A percentile compares a stretch with the other conserved stretches of the same genome.
Conservation (phyloP, 2,888 invertebrate genomes). For the Campoletis raptor region DNA sequence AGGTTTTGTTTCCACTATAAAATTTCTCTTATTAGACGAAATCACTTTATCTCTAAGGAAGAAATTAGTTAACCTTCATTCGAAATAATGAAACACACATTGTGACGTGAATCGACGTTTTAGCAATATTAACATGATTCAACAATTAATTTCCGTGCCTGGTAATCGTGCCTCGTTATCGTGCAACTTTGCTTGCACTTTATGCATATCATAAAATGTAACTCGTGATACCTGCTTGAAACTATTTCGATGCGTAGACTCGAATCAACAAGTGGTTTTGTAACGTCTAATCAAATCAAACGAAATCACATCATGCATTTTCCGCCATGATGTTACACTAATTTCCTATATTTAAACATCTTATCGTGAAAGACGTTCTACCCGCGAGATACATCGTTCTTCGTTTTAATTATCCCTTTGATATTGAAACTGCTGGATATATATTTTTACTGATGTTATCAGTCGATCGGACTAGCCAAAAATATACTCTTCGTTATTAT, state of each 20-base stretch:
- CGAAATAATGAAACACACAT: background rate
- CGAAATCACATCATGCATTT: background rate
- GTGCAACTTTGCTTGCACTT: background rate
- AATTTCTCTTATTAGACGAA: background rate
- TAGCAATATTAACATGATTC: background rate
- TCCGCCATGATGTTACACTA: background rate
- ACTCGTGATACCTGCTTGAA: background rate
- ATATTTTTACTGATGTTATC: background rate
- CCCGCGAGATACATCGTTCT: background rate
- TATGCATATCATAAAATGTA: constrained; percentile 10
- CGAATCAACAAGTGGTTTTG: background rate
- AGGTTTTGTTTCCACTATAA: too few species aligned
- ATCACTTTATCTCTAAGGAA: background rate
- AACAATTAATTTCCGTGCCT: background rate
- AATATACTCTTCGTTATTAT: background rate
- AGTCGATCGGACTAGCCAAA: background rate
- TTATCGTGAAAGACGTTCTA: background rate
- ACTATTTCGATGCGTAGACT: background rate
- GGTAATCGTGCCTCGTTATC: background rate
- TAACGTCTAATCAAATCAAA: background rate
- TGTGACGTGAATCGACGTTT: background rate
- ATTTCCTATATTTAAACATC: background rate
- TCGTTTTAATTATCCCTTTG: background rate
- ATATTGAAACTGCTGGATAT: background rate
- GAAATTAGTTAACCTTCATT: background rate